Conservation (phyloP, 2,113 vertebrate species). For the Rhynchomys soricoides region DNA sequence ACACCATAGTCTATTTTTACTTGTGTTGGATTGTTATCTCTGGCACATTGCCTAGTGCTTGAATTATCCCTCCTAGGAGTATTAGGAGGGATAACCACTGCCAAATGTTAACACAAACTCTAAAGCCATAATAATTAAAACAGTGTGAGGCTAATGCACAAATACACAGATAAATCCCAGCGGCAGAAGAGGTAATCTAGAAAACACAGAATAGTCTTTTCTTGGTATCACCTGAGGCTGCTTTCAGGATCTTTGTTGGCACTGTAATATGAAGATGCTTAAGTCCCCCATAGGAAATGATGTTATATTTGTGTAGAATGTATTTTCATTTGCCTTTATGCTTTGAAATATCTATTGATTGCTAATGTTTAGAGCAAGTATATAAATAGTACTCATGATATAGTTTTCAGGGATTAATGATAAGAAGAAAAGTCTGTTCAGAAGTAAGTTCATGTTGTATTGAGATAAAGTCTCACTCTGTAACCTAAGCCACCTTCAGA, state of each 20-base stretch:
- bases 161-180: not conserved
- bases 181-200: not conserved
- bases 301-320: not conserved
- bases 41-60: not conserved
- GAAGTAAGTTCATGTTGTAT: not conserved
- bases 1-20: slow-evolving; percentile 5
- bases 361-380: not conserved
- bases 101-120: not conserved
- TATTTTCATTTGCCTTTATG: not conserved
- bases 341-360: not conserved
- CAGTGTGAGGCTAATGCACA: no score
- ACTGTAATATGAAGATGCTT: not conserved
- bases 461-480: not conserved
- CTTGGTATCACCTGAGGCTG: not conserved
- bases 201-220: not conserved
- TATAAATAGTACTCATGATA: not conserved
- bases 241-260: not conserved
- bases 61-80: not conserved
- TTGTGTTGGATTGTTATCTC: not conserved
- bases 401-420: not conserved
- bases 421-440: not conserved
- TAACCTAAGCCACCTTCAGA: not conserved
- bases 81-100: not conserved
- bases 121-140: not conserved
- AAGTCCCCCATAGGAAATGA: not conserved